Base-by-base conservation (phyloP, 2,797 vertebrate species). In the Myripristis jacobus region DNA sequence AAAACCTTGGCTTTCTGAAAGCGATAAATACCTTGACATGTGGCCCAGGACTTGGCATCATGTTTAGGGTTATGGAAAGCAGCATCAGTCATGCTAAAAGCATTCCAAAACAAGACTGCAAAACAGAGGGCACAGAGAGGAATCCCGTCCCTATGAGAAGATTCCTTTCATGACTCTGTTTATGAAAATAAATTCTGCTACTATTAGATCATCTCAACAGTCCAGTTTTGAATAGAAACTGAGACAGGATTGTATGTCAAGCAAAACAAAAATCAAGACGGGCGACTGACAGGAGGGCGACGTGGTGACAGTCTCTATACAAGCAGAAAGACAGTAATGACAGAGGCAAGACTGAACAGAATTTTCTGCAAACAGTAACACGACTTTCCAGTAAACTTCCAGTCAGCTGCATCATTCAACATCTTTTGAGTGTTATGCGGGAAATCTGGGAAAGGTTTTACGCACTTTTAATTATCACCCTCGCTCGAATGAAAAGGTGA, bases 181-280 rank as follows among this genome's bases (percentile, higher is more conserved):
- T 55, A 36, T 70, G 15, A 57, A 62, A 41, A 21, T 66, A 46
- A 64, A 75, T 38, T 15, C 6, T 15, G 24, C 10, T 57, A 53
- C 21, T 24, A 51, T 46, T 15, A 44, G 22, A n/a, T 65, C 25
- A 52, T n/a, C n/a, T n/a, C n/a, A n/a, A n/a, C 41, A 67, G 66
- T 73, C 34, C 59, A 34, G 29, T 69, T 68, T 66, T 66, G 5
- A 47, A 48, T 41, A 38, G 22, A 68, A 62, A 57, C 43, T 3
- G 15, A 53, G 57, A 25, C 9, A 61, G 16, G 52, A 52, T 16
- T 27, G 25, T 34, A 56, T 48, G 16, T 18, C 6, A 46, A 59
- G 24, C 8, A 27, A 16, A 16, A 24, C 12, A 21, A 46, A 55
- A 25, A 25, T 4, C 15, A 43, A 25, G 62, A 69, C 46, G 13